A percentile compares a stretch with the other conserved stretches of the same genome.
Evolutionary conservation across 1,140 invertebrate species (phyloP).

Genomic region (Scylla paramamosain): DNA sequence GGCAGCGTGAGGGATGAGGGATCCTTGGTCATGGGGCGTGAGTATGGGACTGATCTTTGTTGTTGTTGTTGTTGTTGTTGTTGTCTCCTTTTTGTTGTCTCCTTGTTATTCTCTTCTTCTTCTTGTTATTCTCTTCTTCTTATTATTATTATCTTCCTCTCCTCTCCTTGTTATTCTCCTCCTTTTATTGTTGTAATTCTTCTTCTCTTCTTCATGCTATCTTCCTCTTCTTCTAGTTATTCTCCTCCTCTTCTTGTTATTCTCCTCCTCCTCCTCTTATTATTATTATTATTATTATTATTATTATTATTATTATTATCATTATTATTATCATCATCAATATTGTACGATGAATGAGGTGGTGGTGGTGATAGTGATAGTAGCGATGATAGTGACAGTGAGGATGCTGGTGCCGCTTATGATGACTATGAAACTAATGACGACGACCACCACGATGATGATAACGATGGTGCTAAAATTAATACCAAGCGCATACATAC

Average conservation of each 20-base stretch:
- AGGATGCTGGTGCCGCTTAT: background rate
- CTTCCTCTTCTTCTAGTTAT: no score
- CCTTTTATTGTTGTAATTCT: background rate
- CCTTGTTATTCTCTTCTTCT: background rate
- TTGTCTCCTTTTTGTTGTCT: background rate
- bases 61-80: background rate
- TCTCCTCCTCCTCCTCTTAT: no score
- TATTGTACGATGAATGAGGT: background rate
- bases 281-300: background rate
- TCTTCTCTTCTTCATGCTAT: background rate
- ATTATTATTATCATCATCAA: background rate
- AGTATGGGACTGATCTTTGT: slow-evolving; percentile 7
- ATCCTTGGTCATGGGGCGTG: slow-evolving; percentile 64
- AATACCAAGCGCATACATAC: background rate
- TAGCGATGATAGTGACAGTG: background rate
- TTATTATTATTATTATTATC: background rate
- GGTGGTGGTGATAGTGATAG: background rate
- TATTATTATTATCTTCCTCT: background rate
- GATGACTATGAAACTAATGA: background rate
- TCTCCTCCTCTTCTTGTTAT: no score
- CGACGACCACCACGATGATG: no score
- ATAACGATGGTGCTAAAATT: background rate
- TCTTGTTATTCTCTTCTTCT: background rate
- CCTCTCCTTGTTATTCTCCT: no score
- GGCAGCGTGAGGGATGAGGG: slow-evolving; percentile 73